These are phyloP conservation scores for Solenopsis invicta DNA, from an alignment of 1,140 invertebrate genomes.

Conservation along the genomic window DNA sequence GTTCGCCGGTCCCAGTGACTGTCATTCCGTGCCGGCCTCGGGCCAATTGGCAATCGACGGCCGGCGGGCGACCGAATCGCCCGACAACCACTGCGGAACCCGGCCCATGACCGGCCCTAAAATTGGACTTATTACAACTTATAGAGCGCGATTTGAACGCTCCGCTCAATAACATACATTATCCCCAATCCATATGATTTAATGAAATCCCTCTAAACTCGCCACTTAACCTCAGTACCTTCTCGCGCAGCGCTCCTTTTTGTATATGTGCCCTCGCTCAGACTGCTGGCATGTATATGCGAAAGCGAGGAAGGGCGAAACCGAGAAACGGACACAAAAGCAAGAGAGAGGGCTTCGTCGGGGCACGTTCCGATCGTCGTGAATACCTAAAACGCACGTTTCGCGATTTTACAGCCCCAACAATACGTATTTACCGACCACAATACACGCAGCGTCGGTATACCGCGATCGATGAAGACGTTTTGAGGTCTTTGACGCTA, in stretches of 20 bases:
- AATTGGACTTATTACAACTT: constrained; percentile 88
- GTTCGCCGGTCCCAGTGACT: constrained; percentile 83
- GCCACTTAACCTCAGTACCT: constrained; percentile 86
- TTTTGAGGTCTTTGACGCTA: constrained; percentile 47
- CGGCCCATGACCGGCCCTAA: constrained; percentile 86
- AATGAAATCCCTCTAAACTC: constrained; percentile 88
- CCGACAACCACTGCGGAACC: constrained; percentile 84
- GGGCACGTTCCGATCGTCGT: constrained; percentile 64
- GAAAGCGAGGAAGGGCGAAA: constrained; percentile 11
- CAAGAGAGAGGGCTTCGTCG: not conserved
- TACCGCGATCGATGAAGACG: constrained; percentile 68
- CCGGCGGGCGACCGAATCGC: constrained; percentile 19
- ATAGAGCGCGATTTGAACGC: constrained; percentile 87
- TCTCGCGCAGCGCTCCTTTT: constrained; percentile 78
- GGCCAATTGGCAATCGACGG: not conserved
- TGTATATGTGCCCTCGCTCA: constrained; percentile 61
- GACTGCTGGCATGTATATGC: constrained; percentile 64
- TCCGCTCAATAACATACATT: constrained; percentile 87
- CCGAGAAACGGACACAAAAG: not conserved
- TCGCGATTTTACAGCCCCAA: constrained; percentile 66
- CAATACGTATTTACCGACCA: constrained; percentile 62
- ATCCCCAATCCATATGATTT: constrained; percentile 87
- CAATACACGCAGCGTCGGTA: constrained; percentile 39
- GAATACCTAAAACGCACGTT: constrained; percentile 65
- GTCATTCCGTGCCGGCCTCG: constrained; percentile 56